Evolutionary conservation across 92 coral and sea anemone species (phyloP), one percentile per base, ranked within the genome.

Genomic region (Virgularia gustaviana): DNA sequence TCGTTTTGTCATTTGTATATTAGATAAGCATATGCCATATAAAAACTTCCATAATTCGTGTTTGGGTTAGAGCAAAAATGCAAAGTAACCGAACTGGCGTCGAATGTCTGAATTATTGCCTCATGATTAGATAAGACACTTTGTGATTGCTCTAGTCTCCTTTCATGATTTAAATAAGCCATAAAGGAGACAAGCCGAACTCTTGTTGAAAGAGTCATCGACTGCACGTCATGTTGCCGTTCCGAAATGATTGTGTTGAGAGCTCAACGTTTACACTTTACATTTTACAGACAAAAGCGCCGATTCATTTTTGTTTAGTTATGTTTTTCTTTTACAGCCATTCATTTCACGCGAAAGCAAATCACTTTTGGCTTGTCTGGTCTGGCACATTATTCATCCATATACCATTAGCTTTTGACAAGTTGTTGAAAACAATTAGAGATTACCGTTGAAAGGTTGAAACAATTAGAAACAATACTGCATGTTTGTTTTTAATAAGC

Each of bases 381-480:
- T 68, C 25, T 68, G 44, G n/a, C 32, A 20, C 42, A 27, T 36
- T 32, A 45, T 61, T 68, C 61, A 68, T 68, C 29, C 75, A 68
- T 68, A 49, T 34, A 51, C 43, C 62, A 68, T 68, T 49, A 47
- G 54, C 53, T 37, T 68, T 68, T 68, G 75, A 68, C 75, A 68
- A 55, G 61, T 55, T 68, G 75, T 68, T 68, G 75, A 68, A 68
- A 68, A 68, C 75, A 68, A 68, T 68, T 68, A 68, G 47, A 68
- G 75, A 68, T 68, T 68, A 68, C 22, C 75, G 75, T 25, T 68
- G 75, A 68, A 68, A 68, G 75, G 75, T 45, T 45, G 75, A 68
- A 68, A 68, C 75, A 68, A 68, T 68, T 68, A 68, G 54, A 68
- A 37, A 68, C 75, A 68, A 68, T 68, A 68, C 57, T 10, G 25